Base-by-base conservation (phyloP, 2,888 invertebrate genomes). In the Hybos culiciformis region DNA sequence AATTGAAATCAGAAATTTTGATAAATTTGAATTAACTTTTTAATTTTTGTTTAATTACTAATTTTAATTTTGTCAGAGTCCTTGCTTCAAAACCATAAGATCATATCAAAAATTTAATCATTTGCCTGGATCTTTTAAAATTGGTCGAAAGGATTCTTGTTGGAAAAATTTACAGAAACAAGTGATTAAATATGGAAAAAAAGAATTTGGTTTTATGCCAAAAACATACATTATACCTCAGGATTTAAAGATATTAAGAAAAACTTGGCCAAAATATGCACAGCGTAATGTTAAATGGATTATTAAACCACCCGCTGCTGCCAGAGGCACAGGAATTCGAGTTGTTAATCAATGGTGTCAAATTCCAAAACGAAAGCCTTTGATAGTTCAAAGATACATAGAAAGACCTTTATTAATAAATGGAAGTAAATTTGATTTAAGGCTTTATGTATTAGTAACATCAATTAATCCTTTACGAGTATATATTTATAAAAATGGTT, bases 101-200 rank as follows among this genome's bases (percentile, higher is more conserved):
- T 87, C 90, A 46, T 84, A 83, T 41, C 96, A 97, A 65, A 97
- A 96, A 68, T 81, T 97, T 59, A 98, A 98, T 64, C 98, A 98
- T 63, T 91, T 94, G 65, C 96, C 98, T 0, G 97, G 96, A 0
- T 92, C 94, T 4, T 98, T 97, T 68, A 93, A 97, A 65, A 83
- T 98, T 48, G 97, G 98, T 1, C 74, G 96, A 8, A 97, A 97
- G 63, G 96, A 97, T 62, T 73, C 90, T 17, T 72, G 97, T 41
- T 97, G 91, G 86, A 72, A 82, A 38, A 90, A 88, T 58, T 71
- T 88, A 6, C 80, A 83, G 55, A 70, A 46, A n/a, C 59, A 58
- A 38, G 68, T 69, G 39, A 52, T 60, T 6, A 74, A 71, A 51
- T 70, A 70, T 48, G 77, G 77, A 1, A 58, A 64, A 2, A 65